These are phyloP conservation scores for Drosophila siamana DNA, from an alignment of 2,888 invertebrate species.

Conservation along the genomic window DNA sequence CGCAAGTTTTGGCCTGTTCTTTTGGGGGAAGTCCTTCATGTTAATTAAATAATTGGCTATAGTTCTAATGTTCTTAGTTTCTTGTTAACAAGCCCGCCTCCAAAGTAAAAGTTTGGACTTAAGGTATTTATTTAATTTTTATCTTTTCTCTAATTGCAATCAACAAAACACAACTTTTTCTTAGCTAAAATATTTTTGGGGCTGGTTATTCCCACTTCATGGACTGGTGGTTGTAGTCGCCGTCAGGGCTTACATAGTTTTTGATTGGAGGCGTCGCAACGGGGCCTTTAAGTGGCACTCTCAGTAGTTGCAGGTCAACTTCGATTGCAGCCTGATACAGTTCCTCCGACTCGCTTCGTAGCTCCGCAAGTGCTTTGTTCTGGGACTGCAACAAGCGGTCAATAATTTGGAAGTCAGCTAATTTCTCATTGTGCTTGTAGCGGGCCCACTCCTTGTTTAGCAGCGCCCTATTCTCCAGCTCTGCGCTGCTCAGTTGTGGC, in stretches of 20 bases:
- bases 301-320: constrained; percentile 90
- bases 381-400: constrained; percentile 90
- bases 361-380: constrained; percentile 91
- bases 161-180: constrained; percentile 47
- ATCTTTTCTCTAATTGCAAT: constrained; percentile 27
- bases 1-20: neutral
- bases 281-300: constrained; percentile 90
- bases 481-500: constrained; percentile 86
- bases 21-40: neutral
- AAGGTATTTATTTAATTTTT: neutral
- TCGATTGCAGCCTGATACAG: constrained; percentile 95
- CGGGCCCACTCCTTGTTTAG: constrained; percentile 91
- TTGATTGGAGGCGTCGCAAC: constrained; percentile 93
- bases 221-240: constrained; percentile 93
- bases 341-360: constrained; percentile 93
- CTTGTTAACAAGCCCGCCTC: too few species aligned
- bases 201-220: constrained; percentile 89
- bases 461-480: constrained; percentile 88
- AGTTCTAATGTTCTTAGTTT: too few species aligned
- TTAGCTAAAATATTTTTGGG: constrained; percentile 22
- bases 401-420: constrained; percentile 89
- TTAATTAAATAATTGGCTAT: neutral
- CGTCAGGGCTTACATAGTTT: constrained; percentile 93
- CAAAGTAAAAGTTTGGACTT: too few species aligned
- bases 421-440: constrained; percentile 89